Conservation (phyloP, 2,113 vertebrate genomes). For the Chlorodrepanis virens region DNA sequence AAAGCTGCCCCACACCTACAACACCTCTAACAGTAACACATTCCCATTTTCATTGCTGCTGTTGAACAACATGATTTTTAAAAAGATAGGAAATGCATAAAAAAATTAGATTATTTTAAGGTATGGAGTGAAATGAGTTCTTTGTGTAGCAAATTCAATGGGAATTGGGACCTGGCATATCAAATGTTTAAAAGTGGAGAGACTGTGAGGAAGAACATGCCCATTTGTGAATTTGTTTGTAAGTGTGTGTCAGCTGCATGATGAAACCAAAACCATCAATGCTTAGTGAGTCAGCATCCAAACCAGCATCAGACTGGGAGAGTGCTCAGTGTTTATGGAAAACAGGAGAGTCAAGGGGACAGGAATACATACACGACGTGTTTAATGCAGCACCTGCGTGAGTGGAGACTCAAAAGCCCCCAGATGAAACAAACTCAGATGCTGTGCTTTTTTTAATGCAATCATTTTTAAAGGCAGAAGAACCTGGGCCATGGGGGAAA, state of each 20-base stretch:
- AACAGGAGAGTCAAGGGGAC: background rate
- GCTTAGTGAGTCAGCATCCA: slow-evolving; percentile 14
- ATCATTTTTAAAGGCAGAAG: background rate
- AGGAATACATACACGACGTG: background rate
- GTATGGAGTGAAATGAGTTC: background rate
- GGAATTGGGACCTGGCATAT: background rate
- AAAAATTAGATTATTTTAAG: background rate
- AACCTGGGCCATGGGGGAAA: accelerated
- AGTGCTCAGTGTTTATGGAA: background rate
- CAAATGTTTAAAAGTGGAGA: background rate
- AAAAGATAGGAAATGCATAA: background rate
- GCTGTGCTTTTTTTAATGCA: background rate
- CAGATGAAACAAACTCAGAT: background rate
- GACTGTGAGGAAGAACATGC: background rate
- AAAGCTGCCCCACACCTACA: background rate
- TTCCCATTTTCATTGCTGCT: background rate
- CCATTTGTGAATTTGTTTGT: background rate
- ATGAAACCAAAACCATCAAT: slow-evolving; percentile 35
- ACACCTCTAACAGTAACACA: background rate
- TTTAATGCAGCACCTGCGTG: background rate
- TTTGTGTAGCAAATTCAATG: background rate
- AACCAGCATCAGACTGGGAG: background rate
- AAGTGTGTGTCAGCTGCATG: slow-evolving; percentile 24
- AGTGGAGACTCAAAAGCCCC: background rate
- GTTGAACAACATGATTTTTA: background rate